These are phyloP conservation scores for Calephelis virginiensis DNA, from an alignment of 1,140 invertebrate species.

Conservation along the genomic window DNA sequence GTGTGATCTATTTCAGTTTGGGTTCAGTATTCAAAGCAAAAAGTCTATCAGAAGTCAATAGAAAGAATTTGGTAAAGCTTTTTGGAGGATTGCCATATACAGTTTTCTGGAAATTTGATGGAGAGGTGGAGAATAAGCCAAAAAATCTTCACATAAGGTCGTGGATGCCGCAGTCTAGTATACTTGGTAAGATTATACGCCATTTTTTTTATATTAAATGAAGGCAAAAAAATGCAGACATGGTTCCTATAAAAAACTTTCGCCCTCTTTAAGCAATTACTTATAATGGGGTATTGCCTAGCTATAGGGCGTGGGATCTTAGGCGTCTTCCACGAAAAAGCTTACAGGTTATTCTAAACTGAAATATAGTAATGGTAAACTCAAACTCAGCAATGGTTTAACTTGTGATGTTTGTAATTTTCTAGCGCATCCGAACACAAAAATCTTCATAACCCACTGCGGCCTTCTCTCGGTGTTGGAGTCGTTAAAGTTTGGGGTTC, in stretches of 20 bases:
- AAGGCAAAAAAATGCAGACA: too few relatives aligned
- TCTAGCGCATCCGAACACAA: slow-evolving; percentile 48
- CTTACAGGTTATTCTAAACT: too few relatives aligned
- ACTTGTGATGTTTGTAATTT: too few relatives aligned
- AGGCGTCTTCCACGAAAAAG: too few relatives aligned
- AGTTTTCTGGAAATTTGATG: slow-evolving; percentile 78
- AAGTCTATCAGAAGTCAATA: slow-evolving; percentile 37
- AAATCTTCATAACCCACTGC: slow-evolving; percentile 83
- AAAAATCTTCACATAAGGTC: slow-evolving; percentile 79
- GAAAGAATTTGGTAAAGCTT: slow-evolving; percentile 30
- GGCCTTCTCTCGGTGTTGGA: slow-evolving; percentile 82
- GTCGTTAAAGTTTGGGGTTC: slow-evolving; percentile 78
- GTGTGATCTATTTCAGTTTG: slow-evolving; percentile 79
- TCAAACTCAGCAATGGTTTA: too few relatives aligned
- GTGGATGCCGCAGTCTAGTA: slow-evolving; percentile 83
- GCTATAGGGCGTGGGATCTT: too few relatives aligned
- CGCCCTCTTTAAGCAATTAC: too few relatives aligned
- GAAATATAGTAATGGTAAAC: too few relatives aligned
- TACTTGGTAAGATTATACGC: slow-evolving; percentile 63
- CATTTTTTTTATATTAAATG: neutral
- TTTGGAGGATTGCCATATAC: slow-evolving; percentile 43
- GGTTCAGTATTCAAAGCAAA: slow-evolving; percentile 67
- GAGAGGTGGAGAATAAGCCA: slow-evolving; percentile 46
- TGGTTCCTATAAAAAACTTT: neutral
- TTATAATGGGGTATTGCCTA: too few relatives aligned